A percentile compares a stretch with the other conserved stretches of the same genome.
Evolutionary conservation across 2,113 vertebrate genomes (phyloP).

Genomic region (Psittacara wagleri): DNA sequence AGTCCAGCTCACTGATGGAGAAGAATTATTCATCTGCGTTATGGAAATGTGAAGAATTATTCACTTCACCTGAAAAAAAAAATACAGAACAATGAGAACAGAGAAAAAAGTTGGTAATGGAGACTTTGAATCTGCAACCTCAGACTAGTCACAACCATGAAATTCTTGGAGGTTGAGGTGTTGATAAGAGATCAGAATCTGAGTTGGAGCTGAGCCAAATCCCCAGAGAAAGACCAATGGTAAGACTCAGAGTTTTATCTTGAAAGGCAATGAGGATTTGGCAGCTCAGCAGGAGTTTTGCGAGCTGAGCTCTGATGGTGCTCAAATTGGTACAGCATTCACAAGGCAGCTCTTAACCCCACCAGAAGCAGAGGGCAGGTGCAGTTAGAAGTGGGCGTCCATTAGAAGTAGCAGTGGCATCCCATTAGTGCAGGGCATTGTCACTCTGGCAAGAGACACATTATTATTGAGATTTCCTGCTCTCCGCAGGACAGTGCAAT

Average conservation of each 20-base stretch:
- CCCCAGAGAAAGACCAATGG: background rate
- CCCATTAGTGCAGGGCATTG: accelerated
- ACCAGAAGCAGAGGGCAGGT: background rate
- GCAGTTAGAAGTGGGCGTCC: background rate
- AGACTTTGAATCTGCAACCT: background rate
- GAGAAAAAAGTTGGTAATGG: background rate
- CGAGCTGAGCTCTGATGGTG: background rate
- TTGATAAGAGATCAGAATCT: background rate
- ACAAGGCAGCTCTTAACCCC: background rate
- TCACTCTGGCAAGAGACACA: accelerated
- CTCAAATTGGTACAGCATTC: background rate
- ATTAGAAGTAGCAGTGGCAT: accelerated
- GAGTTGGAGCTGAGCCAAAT: background rate
- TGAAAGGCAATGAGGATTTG: background rate
- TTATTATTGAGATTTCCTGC: background rate
- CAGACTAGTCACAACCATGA: background rate
- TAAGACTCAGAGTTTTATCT: background rate
- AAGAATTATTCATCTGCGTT: background rate
- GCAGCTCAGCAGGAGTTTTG: background rate
- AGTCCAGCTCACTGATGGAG: background rate
- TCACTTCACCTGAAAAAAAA: background rate
- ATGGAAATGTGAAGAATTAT: background rate
- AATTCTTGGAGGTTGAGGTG: background rate
- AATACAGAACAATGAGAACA: background rate
- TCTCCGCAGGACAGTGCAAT: background rate